Evolutionary conservation across 2,888 invertebrate genomes (phyloP).

Genomic region (Noctua janthe): DNA sequence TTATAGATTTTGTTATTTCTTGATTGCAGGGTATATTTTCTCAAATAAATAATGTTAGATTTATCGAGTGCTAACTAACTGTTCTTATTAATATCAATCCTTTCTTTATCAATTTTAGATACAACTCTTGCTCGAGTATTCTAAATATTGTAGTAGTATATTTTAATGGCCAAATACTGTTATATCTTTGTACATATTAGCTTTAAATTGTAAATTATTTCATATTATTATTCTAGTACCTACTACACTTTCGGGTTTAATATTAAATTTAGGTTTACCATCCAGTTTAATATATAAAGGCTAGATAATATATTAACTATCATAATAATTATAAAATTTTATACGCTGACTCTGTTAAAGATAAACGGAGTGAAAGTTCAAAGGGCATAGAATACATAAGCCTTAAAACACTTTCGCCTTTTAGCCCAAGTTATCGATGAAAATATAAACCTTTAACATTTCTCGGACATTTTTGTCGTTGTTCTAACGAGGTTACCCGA

Average conservation of each 20-base stretch:
- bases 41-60: neutral
- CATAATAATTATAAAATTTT: conserved; percentile 18
- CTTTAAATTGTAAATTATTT: conserved; percentile 48
- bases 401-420: neutral
- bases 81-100: conserved; percentile 54
- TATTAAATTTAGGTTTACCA: conserved; percentile 10
- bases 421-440: conserved; percentile 11
- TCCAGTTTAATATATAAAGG: conserved; percentile 6
- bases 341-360: conserved; percentile 1
- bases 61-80: neutral
- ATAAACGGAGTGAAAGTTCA: conserved; percentile 11
- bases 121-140: conserved; percentile 55
- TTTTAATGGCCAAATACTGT: conserved; percentile 68
- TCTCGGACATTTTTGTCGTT: conserved; percentile 12
- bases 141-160: conserved; percentile 62
- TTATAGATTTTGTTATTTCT: conserved; percentile 2
- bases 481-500: conserved; percentile 42
- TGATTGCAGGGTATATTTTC: neutral
- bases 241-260: conserved; percentile 38
- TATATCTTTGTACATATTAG: conserved; percentile 65
- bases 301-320: neutral
- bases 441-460: conserved; percentile 21
- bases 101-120: conserved; percentile 44
- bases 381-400: neutral
- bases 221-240: conserved; percentile 20